These are phyloP conservation scores for Sinopyrophorus schimmeli DNA, from an alignment of 2,888 invertebrate species.

Conservation along the genomic window DNA sequence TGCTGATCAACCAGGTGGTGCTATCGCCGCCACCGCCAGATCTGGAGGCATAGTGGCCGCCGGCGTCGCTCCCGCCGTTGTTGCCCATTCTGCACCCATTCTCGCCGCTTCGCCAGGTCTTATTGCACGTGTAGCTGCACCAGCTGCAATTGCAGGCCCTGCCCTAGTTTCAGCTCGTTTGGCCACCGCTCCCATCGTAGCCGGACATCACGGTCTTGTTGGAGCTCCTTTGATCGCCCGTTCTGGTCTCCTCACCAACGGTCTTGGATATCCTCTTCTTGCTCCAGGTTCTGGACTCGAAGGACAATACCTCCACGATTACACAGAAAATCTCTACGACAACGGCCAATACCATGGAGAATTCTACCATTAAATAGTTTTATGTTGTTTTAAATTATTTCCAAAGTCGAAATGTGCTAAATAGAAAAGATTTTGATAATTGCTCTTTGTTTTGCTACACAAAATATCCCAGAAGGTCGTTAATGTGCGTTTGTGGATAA, in stretches of 20 bases:
- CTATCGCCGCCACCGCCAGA: conserved; percentile 36
- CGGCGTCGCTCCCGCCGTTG: conserved; percentile 14
- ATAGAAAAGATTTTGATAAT: no score
- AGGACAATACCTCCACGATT: conserved; percentile 41
- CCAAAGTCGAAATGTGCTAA: no score
- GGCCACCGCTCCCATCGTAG: conserved; percentile 13
- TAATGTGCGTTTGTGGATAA: no score
- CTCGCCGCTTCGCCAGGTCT: no score
- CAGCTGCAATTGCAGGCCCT: not conserved
- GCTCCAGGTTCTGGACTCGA: conserved; percentile 40
- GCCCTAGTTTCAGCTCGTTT: conserved; percentile 1
- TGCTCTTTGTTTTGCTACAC: no score
- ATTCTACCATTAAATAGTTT: conserved; percentile 23
- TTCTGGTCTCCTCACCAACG: conserved; percentile 5
- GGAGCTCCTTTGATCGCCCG: conserved; percentile 12
- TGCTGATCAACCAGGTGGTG: conserved; percentile 38
- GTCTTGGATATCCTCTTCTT: conserved; percentile 34
- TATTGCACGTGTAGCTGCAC: no score
- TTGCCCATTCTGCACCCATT: conserved; percentile 6
- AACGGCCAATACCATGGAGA: conserved; percentile 48
- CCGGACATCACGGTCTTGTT: conserved; percentile 20
- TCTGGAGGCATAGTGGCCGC: conserved; percentile 35
- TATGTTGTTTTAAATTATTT: conserved; percentile 1
- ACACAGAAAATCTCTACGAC: conserved; percentile 45
- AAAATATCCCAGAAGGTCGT: no score